A percentile compares a stretch with the other conserved stretches of the same genome.
Conservation (phyloP, 2,113 vertebrate species). For the Atlantisia rogersi region DNA sequence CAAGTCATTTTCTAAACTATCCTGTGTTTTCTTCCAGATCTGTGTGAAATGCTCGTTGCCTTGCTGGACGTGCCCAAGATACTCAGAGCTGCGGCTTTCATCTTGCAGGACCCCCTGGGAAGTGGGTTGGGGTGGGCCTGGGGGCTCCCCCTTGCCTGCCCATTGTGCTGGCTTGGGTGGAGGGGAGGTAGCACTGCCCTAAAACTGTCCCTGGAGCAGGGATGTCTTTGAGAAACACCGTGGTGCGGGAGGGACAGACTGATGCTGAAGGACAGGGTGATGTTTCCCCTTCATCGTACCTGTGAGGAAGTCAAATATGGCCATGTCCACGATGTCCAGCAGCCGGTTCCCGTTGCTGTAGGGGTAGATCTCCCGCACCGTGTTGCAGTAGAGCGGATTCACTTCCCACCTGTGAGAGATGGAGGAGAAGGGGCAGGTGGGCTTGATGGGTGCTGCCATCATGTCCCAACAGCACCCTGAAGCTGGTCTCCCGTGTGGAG, state of each 20-base stretch:
- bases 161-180: neutral
- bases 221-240: neutral
- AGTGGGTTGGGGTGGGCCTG: neutral
- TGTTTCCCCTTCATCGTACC: constrained; percentile 67
- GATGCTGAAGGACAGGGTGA: neutral
- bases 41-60: accelerated
- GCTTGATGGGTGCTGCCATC: neutral
- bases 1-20: neutral
- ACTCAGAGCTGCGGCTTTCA: neutral
- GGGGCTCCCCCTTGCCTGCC: neutral
- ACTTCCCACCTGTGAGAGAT: constrained; percentile 87
- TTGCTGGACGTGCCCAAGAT: neutral
- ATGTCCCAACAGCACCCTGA: neutral
- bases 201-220: neutral
- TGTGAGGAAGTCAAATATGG: constrained; percentile 94
- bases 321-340: constrained; percentile 96
- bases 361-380: constrained; percentile 85
- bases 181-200: neutral
- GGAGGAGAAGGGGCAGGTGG: neutral
- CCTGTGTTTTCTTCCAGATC: neutral
- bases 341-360: constrained; percentile 88
- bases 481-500: accelerated
- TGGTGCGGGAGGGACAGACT: neutral
- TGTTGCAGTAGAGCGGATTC: constrained; percentile 91
- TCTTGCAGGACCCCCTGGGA: neutral